Evolutionary conservation across 2,113 vertebrate genomes (phyloP), one percentile per base, ranked within the genome.

Genomic region (Phrynosoma platyrhinos): DNA sequence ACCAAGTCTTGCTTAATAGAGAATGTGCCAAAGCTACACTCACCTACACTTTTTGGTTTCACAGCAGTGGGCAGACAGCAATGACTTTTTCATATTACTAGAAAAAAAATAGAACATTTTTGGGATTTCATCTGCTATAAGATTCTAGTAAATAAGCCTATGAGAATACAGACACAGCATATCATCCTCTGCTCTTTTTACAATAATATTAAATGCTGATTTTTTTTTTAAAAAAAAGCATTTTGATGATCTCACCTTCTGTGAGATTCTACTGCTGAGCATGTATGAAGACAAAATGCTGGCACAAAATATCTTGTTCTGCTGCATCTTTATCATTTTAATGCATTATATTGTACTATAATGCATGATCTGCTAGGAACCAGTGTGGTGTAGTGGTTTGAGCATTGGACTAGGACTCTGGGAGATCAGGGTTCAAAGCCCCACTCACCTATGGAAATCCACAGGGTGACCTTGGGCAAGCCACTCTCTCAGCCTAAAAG

Each of bases 21-120:
- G 42, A 58, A 76, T 0, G 0, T 85, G 79, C 91, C 42, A 27
- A 84, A 88, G 40, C 52, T 53, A 1, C 0, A 36, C 42, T 14
- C 82, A 36, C 69, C 82, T 16, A n/a, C 58, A 75, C 25, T 23
- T 20, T 75, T 27, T 1, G 7, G 52, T 5, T 55, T 77, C 42
- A 36, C 58, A 55, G 66, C 82, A 85, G 42, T 27, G 83, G 1
- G 1, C 0, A 0, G 79, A 87, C 23, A 36, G 53, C 0, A 40
- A 1, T 40, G 16, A 74, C 82, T 72, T 71, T 89, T 69, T 74
- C 13, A 58, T 82, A 89, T 81, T 6, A 4, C 86, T 83, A 85
- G 9, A 9, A 0, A n/a, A 62, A 80, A 80, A 58, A 32, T 30
- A 80, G 53, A 3, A 21, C 82, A 47, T 12, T 87, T 47, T 14